Percentiles rank a stretch among this genome's conserved stretches.
Evolutionary conservation across 2,888 invertebrate species (phyloP).

Genomic region (Cryptus armator): DNA sequence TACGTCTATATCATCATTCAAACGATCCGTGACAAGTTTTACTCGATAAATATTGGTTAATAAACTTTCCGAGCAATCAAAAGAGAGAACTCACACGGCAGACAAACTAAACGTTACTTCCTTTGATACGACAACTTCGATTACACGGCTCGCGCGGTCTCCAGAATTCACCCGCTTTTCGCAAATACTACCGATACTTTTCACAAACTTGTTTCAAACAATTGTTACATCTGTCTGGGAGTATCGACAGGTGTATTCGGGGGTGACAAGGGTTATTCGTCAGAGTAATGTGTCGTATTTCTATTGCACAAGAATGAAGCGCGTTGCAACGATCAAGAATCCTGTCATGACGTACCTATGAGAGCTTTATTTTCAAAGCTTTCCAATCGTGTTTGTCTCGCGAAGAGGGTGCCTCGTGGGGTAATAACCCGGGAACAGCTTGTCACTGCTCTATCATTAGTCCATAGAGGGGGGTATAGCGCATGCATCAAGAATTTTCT

Average conservation of each 20-base stretch:
- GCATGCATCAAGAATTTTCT: slow-evolving; percentile 23
- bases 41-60: slow-evolving; percentile 49
- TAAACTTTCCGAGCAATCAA: slow-evolving; percentile 13
- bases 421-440: slow-evolving; percentile 49
- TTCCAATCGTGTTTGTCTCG: background rate
- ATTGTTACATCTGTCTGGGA: background rate
- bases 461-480: background rate
- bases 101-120: slow-evolving; percentile 5
- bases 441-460: slow-evolving; percentile 69
- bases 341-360: background rate
- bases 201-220: slow-evolving; percentile 6
- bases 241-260: background rate
- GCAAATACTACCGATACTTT: background rate
- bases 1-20: background rate
- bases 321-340: background rate
- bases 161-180: background rate
- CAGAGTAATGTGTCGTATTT: background rate
- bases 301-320: background rate
- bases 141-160: background rate
- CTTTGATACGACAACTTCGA: background rate
- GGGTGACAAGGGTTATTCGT: background rate
- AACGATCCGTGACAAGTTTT: background rate
- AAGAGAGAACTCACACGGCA: background rate
- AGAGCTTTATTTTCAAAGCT: slow-evolving; percentile 17
- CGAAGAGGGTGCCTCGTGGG: background rate